These are phyloP conservation scores for Lutraria lutraria DNA, from an alignment of 2,888 invertebrate species.

Conservation along the genomic window DNA sequence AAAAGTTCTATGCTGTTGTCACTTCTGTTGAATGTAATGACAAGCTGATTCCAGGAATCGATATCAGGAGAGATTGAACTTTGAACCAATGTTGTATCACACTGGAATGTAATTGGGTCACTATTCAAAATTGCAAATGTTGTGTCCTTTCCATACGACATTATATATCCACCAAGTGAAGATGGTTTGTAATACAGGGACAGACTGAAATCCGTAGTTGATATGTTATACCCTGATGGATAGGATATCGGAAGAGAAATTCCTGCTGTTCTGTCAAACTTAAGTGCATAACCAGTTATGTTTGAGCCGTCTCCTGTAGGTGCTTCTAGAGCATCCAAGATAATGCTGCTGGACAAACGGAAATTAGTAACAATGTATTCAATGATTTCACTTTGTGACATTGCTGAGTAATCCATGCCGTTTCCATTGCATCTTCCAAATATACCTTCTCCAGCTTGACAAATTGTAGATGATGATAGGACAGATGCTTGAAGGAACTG, in stretches of 20 bases:
- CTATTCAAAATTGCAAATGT: slow-evolving; percentile 76
- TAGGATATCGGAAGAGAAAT: slow-evolving; percentile 63
- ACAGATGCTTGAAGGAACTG: slow-evolving; percentile 69
- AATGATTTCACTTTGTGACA: slow-evolving; percentile 61
- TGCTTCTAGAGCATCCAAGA: slow-evolving; percentile 61
- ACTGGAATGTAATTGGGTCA: slow-evolving; percentile 69
- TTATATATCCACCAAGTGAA: slow-evolving; percentile 69
- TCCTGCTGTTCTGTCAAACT: slow-evolving; percentile 74
- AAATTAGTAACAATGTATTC: slow-evolving; percentile 53
- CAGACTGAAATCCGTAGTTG: slow-evolving; percentile 70
- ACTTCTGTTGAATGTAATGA: slow-evolving; percentile 69
- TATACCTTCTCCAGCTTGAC: slow-evolving; percentile 69
- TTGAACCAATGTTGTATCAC: slow-evolving; percentile 48
- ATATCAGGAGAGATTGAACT: slow-evolving; percentile 57
- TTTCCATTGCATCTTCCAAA: slow-evolving; percentile 67
- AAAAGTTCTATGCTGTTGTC: slow-evolving; percentile 60
- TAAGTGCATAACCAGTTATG: slow-evolving; percentile 73
- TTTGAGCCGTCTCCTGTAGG: slow-evolving; percentile 49
- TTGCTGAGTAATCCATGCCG: slow-evolving; percentile 59
- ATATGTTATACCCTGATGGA: slow-evolving; percentile 41
- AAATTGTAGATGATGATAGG: slow-evolving; percentile 58
- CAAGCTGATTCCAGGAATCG: slow-evolving; percentile 77
- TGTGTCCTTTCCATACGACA: slow-evolving; percentile 72
- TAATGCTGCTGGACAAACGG: slow-evolving; percentile 60
- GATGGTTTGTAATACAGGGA: slow-evolving; percentile 76